Conservation (phyloP, 2,113 vertebrate genomes). For the Isurus oxyrinchus region DNA sequence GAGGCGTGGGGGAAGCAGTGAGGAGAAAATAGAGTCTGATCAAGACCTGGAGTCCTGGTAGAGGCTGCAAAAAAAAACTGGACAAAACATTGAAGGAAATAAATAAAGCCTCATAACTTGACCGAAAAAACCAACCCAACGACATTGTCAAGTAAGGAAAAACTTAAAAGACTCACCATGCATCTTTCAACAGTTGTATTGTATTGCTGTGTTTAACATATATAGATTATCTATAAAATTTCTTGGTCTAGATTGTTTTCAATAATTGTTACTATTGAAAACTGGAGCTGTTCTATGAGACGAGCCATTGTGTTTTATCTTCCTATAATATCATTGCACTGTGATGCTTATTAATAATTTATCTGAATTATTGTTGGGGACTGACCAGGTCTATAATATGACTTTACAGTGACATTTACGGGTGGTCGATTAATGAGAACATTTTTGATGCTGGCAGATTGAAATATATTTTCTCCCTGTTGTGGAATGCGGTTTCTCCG, state of each 20-base stretch:
- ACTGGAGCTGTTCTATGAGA: background rate
- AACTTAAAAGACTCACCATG: background rate
- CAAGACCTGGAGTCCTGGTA: slow-evolving; percentile 17
- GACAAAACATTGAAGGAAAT: background rate
- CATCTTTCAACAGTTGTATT: background rate
- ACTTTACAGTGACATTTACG: background rate
- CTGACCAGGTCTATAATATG: background rate
- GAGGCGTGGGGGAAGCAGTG: background rate
- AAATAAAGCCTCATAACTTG: background rate
- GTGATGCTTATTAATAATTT: background rate
- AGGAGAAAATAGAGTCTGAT: slow-evolving; percentile 64
- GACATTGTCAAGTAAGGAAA: background rate
- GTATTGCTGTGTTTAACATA: background rate
- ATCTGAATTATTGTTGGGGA: background rate
- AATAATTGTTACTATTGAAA: background rate
- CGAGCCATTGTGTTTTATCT: background rate
- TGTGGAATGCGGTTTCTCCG: slow-evolving; percentile 48
- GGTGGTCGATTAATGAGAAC: background rate
- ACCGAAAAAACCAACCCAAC: background rate
- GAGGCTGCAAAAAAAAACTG: background rate
- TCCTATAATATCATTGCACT: background rate
- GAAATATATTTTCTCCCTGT: slow-evolving; percentile 44
- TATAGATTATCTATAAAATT: background rate
- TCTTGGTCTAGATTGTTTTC: background rate
- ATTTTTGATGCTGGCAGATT: slow-evolving; percentile 15